phyloP scores from a whole-genome alignment of 2,113 vertebrate genomes.

The Solea solea region DNA sequence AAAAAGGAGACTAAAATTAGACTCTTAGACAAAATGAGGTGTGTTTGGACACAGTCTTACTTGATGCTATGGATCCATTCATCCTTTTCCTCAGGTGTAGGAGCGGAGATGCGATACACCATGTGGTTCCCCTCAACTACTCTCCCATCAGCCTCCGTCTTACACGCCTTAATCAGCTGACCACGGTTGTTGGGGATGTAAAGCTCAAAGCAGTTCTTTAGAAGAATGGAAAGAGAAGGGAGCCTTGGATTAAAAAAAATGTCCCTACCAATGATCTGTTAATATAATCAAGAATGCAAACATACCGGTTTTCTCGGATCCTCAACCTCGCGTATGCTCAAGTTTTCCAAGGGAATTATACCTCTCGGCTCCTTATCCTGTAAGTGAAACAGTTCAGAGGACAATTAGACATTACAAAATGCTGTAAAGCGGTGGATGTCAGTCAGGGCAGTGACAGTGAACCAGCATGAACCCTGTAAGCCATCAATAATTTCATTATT shows the following conservation, averaged over 20 bases:
- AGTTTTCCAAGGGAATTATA: constrained; percentile 91
- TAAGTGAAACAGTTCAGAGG: constrained; percentile 20
- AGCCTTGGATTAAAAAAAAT: neutral
- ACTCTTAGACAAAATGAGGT: neutral
- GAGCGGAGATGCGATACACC: constrained; percentile 93
- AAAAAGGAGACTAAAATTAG: neutral
- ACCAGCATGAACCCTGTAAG: too few relatives aligned
- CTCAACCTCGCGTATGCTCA: constrained; percentile 93
- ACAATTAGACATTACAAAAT: neutral
- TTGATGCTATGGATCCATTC: constrained; percentile 96
- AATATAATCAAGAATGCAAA: neutral
- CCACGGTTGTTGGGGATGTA: constrained; percentile 95
- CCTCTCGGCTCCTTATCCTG: constrained; percentile 84
- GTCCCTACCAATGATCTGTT: neutral
- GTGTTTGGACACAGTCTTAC: constrained; percentile 65
- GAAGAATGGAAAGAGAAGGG: neutral
- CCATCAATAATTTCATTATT: too few relatives aligned
- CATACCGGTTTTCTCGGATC: constrained; percentile 85
- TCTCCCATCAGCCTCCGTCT: constrained; percentile 91
- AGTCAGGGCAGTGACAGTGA: too few relatives aligned
- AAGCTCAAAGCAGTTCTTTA: constrained; percentile 92
- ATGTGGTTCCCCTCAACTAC: constrained; percentile 95
- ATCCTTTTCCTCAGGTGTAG: constrained; percentile 93
- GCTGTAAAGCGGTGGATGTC: too few relatives aligned
- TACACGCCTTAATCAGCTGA: constrained; percentile 93